Percentiles rank a stretch among this genome's conserved stretches.
Conservation (phyloP, 2,113 vertebrate species). For the Neotoma lepida region DNA sequence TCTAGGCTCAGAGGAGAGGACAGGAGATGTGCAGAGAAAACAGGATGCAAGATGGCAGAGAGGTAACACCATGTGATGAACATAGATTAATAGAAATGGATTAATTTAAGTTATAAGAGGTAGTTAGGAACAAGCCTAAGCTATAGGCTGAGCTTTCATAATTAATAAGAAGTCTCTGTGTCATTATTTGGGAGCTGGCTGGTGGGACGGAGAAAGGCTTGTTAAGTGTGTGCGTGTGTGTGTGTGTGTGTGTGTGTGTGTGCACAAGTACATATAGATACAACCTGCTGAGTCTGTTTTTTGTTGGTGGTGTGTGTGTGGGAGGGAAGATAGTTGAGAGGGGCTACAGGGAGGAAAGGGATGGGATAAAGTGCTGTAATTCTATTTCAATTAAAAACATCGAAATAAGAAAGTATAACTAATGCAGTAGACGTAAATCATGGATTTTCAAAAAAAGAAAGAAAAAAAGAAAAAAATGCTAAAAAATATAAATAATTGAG, state of each 20-base stretch:
- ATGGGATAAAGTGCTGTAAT: neutral
- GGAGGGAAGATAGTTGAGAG: neutral
- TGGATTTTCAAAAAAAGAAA: neutral
- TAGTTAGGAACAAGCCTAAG: neutral
- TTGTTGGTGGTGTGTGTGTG: neutral
- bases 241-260: neutral
- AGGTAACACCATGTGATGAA: neutral
- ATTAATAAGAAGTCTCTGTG: neutral
- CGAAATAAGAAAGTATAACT: neutral
- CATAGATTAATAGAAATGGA: neutral
- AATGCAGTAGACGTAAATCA: neutral
- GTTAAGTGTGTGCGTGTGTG: too few relatives aligned
- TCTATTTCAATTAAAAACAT: neutral
- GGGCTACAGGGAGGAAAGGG: too few relatives aligned
- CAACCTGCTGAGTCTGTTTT: neutral
- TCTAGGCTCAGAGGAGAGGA: neutral
- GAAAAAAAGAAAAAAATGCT: neutral
- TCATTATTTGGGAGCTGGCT: neutral
- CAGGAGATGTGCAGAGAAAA: neutral
- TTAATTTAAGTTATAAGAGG: neutral
- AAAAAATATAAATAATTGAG: neutral
- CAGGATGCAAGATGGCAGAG: neutral
- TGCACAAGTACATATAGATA: neutral
- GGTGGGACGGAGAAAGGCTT: neutral
- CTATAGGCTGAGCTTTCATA: neutral